Base-by-base conservation (phyloP, 1,140 invertebrate genomes). In the Heliothis virescens region DNA sequence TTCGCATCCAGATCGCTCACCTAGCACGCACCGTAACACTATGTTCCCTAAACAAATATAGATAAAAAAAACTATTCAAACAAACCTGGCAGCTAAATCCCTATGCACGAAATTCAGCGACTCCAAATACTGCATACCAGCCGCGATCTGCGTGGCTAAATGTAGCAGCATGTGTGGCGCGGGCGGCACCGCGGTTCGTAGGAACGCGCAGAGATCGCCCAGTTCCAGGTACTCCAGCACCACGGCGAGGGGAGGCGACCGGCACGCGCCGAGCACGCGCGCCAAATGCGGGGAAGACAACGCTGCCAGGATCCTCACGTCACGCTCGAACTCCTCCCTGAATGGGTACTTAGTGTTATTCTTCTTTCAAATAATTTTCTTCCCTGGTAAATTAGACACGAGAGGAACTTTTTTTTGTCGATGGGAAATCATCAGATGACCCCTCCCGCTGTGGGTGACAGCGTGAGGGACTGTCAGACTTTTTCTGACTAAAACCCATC, bases 151-250 rank as follows among this genome's bases (percentile, higher is more conserved):
- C 57, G 97, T 96, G 16, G 97, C 97, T 91, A 98, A 97, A 93
- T 97, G 98, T 80, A 98, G 96, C 26, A 97, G 91, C 0, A 96
- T 96, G 84, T 96, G 96, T 47, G 96, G 95, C 13, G 96, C 95
- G 41, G 96, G 95, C 5, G 96, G 96, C 71, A 95, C 95, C 26
- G 96, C 95, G 60, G 95, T 95, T 85, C 96, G 96, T 12, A 98
- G 95, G 91, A 98, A 98, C 90, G 98, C 97, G 92, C 98, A 97
- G 59, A 99, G 96, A 94, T 99, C 98, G 9, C 98, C 98, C 83
- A 98, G 96, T 86, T 98, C 98, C 86, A 98, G 95, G 94, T 99
- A 99, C 92, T 99, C 98, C 87, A 99, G 96, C 2, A 99, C 96
- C 81, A 99, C 98, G 87, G 97, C 98, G 16, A 97, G 95, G 0